phyloP scores from a whole-genome alignment of 1,140 invertebrate species.

The Radopholus similis region DNA sequence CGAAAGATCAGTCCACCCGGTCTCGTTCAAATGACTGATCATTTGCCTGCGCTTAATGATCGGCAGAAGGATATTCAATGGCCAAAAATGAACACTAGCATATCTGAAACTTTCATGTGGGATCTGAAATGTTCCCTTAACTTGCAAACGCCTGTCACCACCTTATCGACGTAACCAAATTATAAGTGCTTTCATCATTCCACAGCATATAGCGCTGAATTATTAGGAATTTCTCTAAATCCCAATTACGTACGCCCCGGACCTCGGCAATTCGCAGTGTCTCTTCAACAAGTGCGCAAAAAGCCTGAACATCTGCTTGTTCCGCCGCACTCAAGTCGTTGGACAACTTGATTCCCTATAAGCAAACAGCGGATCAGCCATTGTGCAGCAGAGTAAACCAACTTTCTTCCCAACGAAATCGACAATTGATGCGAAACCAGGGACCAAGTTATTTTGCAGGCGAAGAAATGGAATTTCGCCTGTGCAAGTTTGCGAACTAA shows the following conservation, averaged over 20 bases:
- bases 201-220: slow-evolving; percentile 78
- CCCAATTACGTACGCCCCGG: not conserved
- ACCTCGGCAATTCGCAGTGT: slow-evolving; percentile 54
- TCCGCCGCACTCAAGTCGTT: slow-evolving; percentile 70
- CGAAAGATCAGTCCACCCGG: slow-evolving; percentile 45
- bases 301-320: slow-evolving; percentile 86
- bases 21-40: slow-evolving; percentile 23
- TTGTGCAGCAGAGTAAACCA: slow-evolving; percentile 27
- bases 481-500: slow-evolving; percentile 52
- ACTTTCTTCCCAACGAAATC: slow-evolving; percentile 79
- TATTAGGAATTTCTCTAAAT: not conserved
- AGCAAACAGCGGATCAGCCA: not conserved
- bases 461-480: slow-evolving; percentile 84
- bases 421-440: slow-evolving; percentile 85
- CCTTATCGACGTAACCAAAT: slow-evolving; percentile 69
- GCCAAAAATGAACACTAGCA: slow-evolving; percentile 66
- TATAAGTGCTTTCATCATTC: slow-evolving; percentile 74
- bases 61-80: slow-evolving; percentile 77
- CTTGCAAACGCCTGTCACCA: not conserved
- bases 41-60: slow-evolving; percentile 69
- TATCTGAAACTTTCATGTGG: not conserved
- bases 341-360: slow-evolving; percentile 70
- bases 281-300: slow-evolving; percentile 69
- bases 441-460: slow-evolving; percentile 78
- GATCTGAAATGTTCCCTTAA: not conserved